phyloP scores from a whole-genome alignment of 92 coral and sea anemone species.

The Parazoanthus atlanticus region DNA sequence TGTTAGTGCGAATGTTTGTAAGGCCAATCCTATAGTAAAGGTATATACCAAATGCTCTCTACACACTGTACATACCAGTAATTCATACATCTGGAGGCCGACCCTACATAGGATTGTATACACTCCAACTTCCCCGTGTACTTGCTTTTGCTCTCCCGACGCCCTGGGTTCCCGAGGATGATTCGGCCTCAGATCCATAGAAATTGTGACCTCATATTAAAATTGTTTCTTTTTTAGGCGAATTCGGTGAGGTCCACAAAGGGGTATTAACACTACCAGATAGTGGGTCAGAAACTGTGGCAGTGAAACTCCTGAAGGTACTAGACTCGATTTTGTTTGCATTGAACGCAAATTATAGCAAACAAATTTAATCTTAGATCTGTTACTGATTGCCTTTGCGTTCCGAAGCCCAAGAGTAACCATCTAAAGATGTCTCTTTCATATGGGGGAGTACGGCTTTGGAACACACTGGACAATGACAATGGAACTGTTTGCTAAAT shows the following conservation, averaged over 20 bases:
- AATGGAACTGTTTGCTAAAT: too few relatives aligned
- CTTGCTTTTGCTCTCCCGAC: too few relatives aligned
- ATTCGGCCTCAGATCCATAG: too few relatives aligned
- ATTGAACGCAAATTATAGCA: too few relatives aligned
- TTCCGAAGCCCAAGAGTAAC: too few relatives aligned
- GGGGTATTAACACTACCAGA: conserved; percentile 39
- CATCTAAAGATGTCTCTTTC: too few relatives aligned
- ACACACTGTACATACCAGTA: conserved; percentile 67
- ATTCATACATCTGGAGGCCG: conserved; percentile 77
- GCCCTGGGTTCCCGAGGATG: too few relatives aligned
- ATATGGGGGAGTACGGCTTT: too few relatives aligned
- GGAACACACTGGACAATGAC: too few relatives aligned
- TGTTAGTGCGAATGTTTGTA: not conserved
- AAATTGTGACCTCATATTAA: too few relatives aligned
- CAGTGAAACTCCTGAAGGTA: conserved; percentile 54
- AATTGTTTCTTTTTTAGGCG: conserved; percentile 15
- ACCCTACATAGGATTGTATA: conserved; percentile 63
- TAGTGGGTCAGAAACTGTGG: conserved; percentile 39
- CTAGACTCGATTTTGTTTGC: not conserved
- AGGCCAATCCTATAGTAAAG: not conserved
- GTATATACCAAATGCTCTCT: not conserved
- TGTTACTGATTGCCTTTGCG: too few relatives aligned
- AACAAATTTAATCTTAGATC: too few relatives aligned
- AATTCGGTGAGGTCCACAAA: conserved; percentile 60
- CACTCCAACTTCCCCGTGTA: conserved; percentile 76